Conservation (phyloP, 2,797 vertebrate species). For the Melanogrammus aeglefinus region DNA sequence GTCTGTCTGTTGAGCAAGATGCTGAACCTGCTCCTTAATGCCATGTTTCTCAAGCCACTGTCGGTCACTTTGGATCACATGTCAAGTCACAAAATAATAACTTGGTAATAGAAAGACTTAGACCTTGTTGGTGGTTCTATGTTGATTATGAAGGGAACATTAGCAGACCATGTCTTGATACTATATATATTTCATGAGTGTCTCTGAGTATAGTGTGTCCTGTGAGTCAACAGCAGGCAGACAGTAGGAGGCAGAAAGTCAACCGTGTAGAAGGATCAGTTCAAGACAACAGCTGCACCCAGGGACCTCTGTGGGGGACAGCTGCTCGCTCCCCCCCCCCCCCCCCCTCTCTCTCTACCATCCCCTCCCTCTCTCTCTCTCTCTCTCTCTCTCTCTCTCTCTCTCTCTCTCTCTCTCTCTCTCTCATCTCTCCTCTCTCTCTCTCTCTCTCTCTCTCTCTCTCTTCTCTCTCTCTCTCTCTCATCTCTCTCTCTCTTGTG, state of each 20-base stretch:
- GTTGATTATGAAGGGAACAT: neutral
- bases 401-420: neutral
- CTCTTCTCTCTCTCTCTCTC: neutral
- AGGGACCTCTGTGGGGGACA: neutral
- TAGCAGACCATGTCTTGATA: neutral
- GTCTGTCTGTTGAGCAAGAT: no score
- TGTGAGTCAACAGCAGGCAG: neutral
- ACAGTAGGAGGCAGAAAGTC: neutral
- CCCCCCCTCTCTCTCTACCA: constrained; percentile 7
- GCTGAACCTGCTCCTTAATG: no score
- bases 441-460: neutral
- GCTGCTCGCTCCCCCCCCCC: neutral
- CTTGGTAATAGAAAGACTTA: neutral
- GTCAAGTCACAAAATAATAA: neutral
- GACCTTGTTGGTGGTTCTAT: neutral
- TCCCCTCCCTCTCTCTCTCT: constrained; percentile 15
- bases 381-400: constrained; percentile 10
- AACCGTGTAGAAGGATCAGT: neutral
- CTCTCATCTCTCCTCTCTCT: neutral
- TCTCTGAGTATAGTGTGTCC: neutral
- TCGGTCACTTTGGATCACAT: neutral
- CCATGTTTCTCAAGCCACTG: no score
- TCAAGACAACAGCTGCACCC: neutral
- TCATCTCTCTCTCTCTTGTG: neutral
- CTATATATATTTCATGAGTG: neutral